Base-by-base conservation (phyloP, 2,888 invertebrate species). In the Leptothorax acervorum region DNA sequence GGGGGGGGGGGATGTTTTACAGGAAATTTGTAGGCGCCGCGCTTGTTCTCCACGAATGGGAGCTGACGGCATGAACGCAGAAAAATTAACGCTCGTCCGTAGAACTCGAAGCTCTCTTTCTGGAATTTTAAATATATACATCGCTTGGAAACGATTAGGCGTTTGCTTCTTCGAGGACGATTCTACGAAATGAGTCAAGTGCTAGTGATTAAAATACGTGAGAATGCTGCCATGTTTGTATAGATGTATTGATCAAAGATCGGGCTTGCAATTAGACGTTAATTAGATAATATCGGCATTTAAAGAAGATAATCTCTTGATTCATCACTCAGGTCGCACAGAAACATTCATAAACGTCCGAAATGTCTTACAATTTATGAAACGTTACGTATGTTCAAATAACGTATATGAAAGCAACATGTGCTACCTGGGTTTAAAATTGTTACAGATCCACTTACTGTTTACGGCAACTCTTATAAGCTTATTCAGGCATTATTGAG, bases 21-120 rank as follows among this genome's bases (percentile, higher is more conserved):
- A 15, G 68, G n/a, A 68, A 78, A 78, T 68, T 78, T 68, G 78
- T 68, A 78, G 70, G 15, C 45, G 45, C 70, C 68, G n/a, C 39
- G 28, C 18, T 78, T 31, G 3, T 68, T 78, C 55, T 45, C 28
- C 31, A 23, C 55, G n/a, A 70, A 57, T n/a, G 42, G 9, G 18
- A 55, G n/a, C 51, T 53, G 42, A 39, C 62, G 65, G 28, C 23
- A 31, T 15, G 55, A 42, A 42, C 18, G 65, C n/a, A 4, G 28
- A 31, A 28, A 48, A 15, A 66, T 68, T 78, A 57, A 68, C 55
- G 28, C 42, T 78, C 31, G n/a, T 15, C 28, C 65, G 1, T 31
- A 42, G 31, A 66, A 76, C 51, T 48, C 23, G 35, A 53, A 39
- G 28, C 28, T 42, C 28, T 65, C 18, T 42, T 42, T 65, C 18